A percentile compares a stretch with the other conserved stretches of the same genome.
Evolutionary conservation across 2,888 invertebrate species (phyloP).

Genomic region (Folsomia candida): DNA sequence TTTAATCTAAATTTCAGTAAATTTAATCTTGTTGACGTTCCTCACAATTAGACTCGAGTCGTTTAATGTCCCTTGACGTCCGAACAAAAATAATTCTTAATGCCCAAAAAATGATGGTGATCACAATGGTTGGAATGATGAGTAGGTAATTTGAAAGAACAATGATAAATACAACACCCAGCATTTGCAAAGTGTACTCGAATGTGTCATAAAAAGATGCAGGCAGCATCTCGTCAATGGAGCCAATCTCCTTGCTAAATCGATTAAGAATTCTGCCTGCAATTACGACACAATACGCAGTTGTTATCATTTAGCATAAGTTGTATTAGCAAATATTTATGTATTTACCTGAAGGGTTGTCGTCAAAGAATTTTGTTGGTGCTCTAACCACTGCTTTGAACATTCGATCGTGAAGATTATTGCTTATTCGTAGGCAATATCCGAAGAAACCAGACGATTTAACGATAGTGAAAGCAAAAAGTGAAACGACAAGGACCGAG

Average conservation of each 20-base stretch:
- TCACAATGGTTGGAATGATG: slow-evolving; percentile 28
- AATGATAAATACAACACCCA: slow-evolving; percentile 27
- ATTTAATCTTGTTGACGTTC: too few relatives aligned
- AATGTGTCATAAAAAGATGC: slow-evolving; percentile 27
- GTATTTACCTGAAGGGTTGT: slow-evolving; percentile 45
- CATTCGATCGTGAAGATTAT: slow-evolving; percentile 57
- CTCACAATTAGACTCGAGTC: slow-evolving; percentile 37
- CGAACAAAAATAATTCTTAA: slow-evolving; percentile 27
- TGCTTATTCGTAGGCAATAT: slow-evolving; percentile 52
- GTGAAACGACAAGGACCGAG: neutral
- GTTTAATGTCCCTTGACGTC: slow-evolving; percentile 37
- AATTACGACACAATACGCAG: too few relatives aligned
- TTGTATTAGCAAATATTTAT: neutral
- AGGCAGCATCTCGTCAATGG: slow-evolving; percentile 34
- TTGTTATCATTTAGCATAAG: too few relatives aligned
- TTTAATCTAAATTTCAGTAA: too few relatives aligned
- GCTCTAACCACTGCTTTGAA: slow-evolving; percentile 56
- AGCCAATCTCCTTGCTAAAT: slow-evolving; percentile 34
- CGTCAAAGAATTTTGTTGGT: slow-evolving; percentile 52
- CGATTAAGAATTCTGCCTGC: slow-evolving; percentile 34
- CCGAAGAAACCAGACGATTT: slow-evolving; percentile 5
- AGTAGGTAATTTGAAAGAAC: slow-evolving; percentile 33
- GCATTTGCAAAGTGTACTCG: slow-evolving; percentile 24
- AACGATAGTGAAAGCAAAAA: neutral
- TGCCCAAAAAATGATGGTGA: slow-evolving; percentile 24